Evolutionary conservation across 2,888 invertebrate species (phyloP).

Genomic region (Eremobia ochroleuca): DNA sequence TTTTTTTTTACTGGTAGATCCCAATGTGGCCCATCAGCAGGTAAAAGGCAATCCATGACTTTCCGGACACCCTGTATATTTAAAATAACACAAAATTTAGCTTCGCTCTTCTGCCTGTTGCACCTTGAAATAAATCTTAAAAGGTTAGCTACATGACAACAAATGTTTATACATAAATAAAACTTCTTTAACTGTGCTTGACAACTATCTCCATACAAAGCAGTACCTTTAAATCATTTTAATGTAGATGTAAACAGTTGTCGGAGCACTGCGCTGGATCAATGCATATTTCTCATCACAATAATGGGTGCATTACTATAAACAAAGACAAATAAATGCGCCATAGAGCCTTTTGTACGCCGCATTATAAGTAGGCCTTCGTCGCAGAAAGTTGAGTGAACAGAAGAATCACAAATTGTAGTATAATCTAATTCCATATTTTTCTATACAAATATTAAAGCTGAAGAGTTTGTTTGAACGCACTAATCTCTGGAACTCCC

Average conservation of each 20-base stretch:
- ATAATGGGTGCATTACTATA: slow-evolving; percentile 75
- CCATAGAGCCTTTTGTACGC: slow-evolving; percentile 64
- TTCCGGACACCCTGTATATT: no score
- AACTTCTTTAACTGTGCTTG: not conserved
- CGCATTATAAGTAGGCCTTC: slow-evolving; percentile 45
- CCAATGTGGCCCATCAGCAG: no score
- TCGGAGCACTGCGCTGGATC: slow-evolving; percentile 38
- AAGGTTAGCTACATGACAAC: not conserved
- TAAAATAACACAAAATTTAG: not conserved
- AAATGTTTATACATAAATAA: not conserved
- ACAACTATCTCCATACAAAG: slow-evolving; percentile 6
- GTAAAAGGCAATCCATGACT: no score
- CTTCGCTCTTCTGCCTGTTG: not conserved
- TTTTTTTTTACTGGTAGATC: no score
- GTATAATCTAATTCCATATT: no score
- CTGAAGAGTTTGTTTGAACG: no score
- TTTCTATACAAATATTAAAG: no score
- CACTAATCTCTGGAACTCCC: no score
- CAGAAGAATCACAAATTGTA: slow-evolving; percentile 24
- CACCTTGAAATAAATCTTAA: not conserved
- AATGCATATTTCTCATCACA: slow-evolving; percentile 71
- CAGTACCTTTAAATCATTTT: slow-evolving; percentile 24
- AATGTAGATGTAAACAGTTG: slow-evolving; percentile 41
- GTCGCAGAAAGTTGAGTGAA: not conserved
- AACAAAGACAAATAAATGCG: slow-evolving; percentile 70